These are phyloP conservation scores for Apis dorsata DNA, from an alignment of 1,140 invertebrate species.

Conservation along the genomic window DNA sequence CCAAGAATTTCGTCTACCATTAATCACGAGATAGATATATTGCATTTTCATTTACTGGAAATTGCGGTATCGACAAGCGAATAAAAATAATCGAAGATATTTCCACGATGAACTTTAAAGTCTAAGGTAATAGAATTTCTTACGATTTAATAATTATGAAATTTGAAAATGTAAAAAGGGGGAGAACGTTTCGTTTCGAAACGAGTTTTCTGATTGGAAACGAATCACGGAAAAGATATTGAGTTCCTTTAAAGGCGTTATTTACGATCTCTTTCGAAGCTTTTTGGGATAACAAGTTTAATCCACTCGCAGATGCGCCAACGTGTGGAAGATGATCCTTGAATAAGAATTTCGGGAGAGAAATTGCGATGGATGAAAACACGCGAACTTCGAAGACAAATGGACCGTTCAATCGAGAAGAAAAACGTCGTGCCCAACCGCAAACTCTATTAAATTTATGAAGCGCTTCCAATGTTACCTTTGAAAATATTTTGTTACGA, in stretches of 20 bases:
- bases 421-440: background rate
- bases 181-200: background rate
- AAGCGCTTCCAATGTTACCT: conserved; percentile 29
- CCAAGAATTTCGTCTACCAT: background rate
- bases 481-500: background rate
- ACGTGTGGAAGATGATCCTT: background rate
- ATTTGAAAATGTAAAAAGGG: background rate
- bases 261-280: conserved; percentile 1
- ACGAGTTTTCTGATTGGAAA: background rate
- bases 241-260: background rate
- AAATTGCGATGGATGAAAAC: conserved; percentile 13
- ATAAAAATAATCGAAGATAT: background rate
- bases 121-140: background rate
- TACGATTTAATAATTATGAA: background rate
- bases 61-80: background rate
- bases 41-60: background rate
- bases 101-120: background rate
- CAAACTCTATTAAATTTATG: conserved; percentile 31
- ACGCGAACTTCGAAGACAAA: conserved; percentile 39
- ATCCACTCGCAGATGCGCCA: background rate
- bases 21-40: background rate
- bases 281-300: conserved; percentile 40
- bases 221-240: background rate
- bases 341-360: conserved; percentile 44
- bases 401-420: conserved; percentile 40